Evolutionary conservation across 2,888 invertebrate species (phyloP), one percentile per base, ranked within the genome.

Genomic region (Chaetogeoica ovagalla): DNA sequence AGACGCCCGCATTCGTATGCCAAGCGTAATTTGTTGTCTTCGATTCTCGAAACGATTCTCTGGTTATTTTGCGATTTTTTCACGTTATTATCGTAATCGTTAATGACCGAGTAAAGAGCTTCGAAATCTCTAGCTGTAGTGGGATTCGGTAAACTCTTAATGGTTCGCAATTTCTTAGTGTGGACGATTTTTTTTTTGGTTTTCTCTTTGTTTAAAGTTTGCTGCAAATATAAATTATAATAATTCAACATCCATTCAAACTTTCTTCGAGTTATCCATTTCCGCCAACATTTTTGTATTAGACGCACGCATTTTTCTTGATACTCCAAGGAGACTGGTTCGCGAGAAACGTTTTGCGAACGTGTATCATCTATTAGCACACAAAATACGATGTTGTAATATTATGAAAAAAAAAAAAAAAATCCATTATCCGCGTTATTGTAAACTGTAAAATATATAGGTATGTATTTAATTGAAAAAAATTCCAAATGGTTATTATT

Each of bases 101-200:
- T 6, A 15, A 75, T 43, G 55, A 23, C 57, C 30, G 66, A 75
- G 57, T 77, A 77, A 15, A 77, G 68, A 17, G 76, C 76, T 77
- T 77, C 76, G 52, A 77, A 77, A 37, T 77, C 69, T 21, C 13
- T 52, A 15, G 68, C 30, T 21, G 60, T 69, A 17, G 69, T 77
- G 0, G 76, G 76, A 37, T 52, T 69, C 8, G 60, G 57, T 37
- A 77, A n/a, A 60, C 69, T 77, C 4, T 60, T 48, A 37, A 69
- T 43, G n/a, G 19, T 9, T n/a, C 9, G 48, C 37, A 37, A 37
- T 17, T 69, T 30, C 15, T 60, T 37, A 11, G 21, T 52, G 6
- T n/a, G 21, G 6, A 69, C n/a, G 13, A n/a, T 23, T 21, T 37
- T 69, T 69, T 60, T 57, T 9, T 59, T 17, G 19, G 30, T n/a